Conservation (phyloP, 2,113 vertebrate species). For the Sula dactylatra region DNA sequence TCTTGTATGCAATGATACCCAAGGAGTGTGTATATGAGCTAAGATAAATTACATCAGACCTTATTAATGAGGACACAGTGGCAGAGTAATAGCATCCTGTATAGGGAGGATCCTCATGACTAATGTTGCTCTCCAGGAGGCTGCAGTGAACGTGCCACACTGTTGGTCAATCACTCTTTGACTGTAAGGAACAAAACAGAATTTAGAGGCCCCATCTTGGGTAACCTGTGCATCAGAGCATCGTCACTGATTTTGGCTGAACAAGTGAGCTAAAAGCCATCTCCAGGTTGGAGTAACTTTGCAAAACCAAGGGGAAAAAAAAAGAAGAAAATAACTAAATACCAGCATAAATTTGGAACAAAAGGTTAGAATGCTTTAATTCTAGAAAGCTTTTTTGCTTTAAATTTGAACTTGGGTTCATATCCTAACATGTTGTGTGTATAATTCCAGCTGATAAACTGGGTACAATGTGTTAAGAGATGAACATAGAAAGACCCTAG, state of each 20-base stretch:
- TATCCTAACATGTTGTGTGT: neutral
- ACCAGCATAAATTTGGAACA: neutral
- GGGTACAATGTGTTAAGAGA: neutral
- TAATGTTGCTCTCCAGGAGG: neutral
- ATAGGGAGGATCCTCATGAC: neutral
- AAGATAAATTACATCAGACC: neutral
- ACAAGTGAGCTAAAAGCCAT: neutral
- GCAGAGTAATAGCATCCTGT: accelerated
- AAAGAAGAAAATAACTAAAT: neutral
- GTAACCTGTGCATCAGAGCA: neutral
- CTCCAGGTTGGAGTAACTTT: neutral
- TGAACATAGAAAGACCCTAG: neutral
- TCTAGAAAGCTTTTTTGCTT: accelerated
- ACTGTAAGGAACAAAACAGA: neutral
- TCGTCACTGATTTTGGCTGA: neutral
- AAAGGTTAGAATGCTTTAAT: neutral
- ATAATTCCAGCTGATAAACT: neutral
- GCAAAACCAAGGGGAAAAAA: neutral
- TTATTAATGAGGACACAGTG: neutral
- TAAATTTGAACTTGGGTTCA: neutral
- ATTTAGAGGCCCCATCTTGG: neutral
- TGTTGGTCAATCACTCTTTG: neutral
- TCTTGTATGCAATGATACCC: neutral
- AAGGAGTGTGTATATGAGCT: neutral
- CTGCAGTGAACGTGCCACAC: neutral